These are phyloP conservation scores for Microchirus variegatus DNA, from an alignment of 2,797 vertebrate species.

Conservation along the genomic window DNA sequence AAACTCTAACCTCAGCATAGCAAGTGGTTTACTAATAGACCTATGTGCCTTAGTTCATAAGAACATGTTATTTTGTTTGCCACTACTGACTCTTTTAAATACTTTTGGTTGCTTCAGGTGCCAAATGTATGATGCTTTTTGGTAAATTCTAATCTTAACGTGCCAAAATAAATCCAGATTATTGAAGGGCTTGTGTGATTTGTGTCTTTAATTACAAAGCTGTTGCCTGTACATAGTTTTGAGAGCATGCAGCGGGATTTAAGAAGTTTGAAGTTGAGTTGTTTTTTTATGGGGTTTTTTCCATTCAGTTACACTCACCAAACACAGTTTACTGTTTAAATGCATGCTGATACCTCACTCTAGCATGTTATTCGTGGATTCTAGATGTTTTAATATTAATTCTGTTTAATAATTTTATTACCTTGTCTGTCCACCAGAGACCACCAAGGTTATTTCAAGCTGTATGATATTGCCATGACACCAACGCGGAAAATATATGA, in stretches of 20 bases:
- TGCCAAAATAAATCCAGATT: constrained; percentile 60
- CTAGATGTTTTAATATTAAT: background rate
- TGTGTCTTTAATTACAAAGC: constrained; percentile 38
- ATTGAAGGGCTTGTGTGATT: constrained; percentile 43
- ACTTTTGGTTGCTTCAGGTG: constrained; percentile 69
- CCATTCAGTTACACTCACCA: background rate
- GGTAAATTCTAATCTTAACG: constrained; percentile 47
- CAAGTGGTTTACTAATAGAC: constrained; percentile 74
- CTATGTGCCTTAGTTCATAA: constrained; percentile 66
- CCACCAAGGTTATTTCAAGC: background rate
- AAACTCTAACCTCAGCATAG: constrained; percentile 68
- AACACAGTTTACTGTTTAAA: background rate
- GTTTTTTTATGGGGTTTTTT: background rate
- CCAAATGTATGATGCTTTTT: constrained; percentile 58
- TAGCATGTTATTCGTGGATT: background rate
- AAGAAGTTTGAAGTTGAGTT: background rate
- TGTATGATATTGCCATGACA: too few relatives aligned
- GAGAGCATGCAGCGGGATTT: background rate
- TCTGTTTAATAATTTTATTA: background rate
- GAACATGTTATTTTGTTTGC: constrained; percentile 74
- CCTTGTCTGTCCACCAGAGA: background rate
- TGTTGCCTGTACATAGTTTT: background rate
- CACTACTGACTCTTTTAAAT: constrained; percentile 62
- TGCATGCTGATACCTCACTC: background rate
- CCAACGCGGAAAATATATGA: background rate